These are phyloP conservation scores for Bedellia somnulentella DNA, from an alignment of 2,888 invertebrate genomes.

Conservation along the genomic window DNA sequence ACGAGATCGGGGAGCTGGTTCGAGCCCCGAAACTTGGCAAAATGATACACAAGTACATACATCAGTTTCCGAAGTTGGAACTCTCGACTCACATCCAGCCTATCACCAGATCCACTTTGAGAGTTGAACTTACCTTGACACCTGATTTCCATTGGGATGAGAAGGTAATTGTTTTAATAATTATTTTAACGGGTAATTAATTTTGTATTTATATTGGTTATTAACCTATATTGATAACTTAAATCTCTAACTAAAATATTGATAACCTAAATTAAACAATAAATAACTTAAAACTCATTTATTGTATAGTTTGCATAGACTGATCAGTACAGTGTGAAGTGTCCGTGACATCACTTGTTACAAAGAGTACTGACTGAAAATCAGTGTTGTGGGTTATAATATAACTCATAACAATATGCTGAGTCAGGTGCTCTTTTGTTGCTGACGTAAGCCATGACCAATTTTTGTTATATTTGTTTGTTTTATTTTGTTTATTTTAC, in stretches of 20 bases:
- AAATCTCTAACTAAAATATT: slow-evolving; percentile 69
- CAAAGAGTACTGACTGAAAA: too few relatives aligned
- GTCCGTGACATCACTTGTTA: too few relatives aligned
- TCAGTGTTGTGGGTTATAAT: too few relatives aligned
- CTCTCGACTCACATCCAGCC: slow-evolving; percentile 97
- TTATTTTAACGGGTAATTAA: neutral
- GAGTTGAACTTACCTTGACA: slow-evolving; percentile 95
- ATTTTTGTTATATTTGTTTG: too few relatives aligned
- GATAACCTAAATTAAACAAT: too few relatives aligned
- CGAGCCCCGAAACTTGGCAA: slow-evolving; percentile 89
- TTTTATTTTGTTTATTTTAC: too few relatives aligned
- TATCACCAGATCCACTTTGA: slow-evolving; percentile 84
- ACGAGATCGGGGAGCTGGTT: slow-evolving; percentile 91
- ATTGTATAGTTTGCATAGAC: too few relatives aligned
- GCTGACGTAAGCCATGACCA: too few relatives aligned
- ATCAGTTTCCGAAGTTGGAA: slow-evolving; percentile 96
- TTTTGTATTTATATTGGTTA: neutral
- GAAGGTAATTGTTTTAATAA: slow-evolving; percentile 62
- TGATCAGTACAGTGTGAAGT: too few relatives aligned
- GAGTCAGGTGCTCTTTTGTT: too few relatives aligned
- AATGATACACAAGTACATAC: slow-evolving; percentile 93
- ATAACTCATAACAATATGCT: too few relatives aligned
- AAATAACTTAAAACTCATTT: too few relatives aligned
- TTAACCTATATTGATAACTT: neutral
- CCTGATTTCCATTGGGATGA: slow-evolving; percentile 99